These are phyloP conservation scores for Vanacampus margaritifer DNA, from an alignment of 2,113 vertebrate species.

Conservation along the genomic window DNA sequence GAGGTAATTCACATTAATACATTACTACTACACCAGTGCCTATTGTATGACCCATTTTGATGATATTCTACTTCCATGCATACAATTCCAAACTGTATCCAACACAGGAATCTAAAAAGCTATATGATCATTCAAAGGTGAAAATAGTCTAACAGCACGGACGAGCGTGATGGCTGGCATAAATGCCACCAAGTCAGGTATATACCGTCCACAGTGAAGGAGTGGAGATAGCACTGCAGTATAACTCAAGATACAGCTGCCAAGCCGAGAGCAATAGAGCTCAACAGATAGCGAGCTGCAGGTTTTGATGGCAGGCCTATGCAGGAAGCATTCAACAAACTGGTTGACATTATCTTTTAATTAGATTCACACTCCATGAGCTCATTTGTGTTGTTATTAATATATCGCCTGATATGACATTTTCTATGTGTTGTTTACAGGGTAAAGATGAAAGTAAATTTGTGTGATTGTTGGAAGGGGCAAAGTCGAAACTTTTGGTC, in stretches of 20 bases:
- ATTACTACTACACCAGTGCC: not conserved
- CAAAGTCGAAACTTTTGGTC: slow-evolving; percentile 12
- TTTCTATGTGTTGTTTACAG: slow-evolving; percentile 41
- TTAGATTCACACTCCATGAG: slow-evolving; percentile 73
- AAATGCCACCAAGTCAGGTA: slow-evolving; percentile 57
- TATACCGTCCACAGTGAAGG: slow-evolving; percentile 49
- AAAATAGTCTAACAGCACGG: slow-evolving; percentile 45
- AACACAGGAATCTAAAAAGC: slow-evolving; percentile 22
- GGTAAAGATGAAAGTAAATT: not conserved
- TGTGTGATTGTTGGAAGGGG: not conserved
- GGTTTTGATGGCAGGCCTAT: slow-evolving; percentile 46
- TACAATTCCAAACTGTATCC: slow-evolving; percentile 16
- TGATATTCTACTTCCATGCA: not conserved
- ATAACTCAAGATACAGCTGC: slow-evolving; percentile 56
- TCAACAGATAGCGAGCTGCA: slow-evolving; percentile 53
- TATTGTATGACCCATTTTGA: slow-evolving; percentile 2
- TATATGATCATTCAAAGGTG: slow-evolving; percentile 34
- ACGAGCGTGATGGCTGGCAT: slow-evolving; percentile 41
- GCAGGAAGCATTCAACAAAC: slow-evolving; percentile 63
- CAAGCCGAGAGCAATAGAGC: slow-evolving; percentile 50
- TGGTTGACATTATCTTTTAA: slow-evolving; percentile 76
- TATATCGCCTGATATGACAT: slow-evolving; percentile 58
- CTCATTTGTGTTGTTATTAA: slow-evolving; percentile 65
- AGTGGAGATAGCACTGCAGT: slow-evolving; percentile 52
- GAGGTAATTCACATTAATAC: too few relatives aligned